phyloP scores from a whole-genome alignment of 1,140 invertebrate species.

The Monochamus saltuarius region DNA sequence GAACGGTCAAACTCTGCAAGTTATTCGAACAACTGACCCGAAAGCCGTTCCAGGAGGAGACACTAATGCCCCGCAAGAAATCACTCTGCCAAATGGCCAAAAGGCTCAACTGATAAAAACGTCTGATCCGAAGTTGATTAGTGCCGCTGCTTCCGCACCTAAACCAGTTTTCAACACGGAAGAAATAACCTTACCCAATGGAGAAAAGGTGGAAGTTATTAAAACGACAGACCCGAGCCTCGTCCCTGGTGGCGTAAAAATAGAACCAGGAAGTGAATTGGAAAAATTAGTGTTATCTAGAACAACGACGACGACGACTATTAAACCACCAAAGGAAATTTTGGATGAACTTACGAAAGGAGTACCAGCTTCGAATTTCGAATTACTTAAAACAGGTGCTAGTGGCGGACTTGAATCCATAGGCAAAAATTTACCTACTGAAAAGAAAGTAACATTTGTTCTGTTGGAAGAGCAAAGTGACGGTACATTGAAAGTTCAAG shows the following conservation, averaged over 20 bases:
- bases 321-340: conserved; percentile 57
- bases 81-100: conserved; percentile 69
- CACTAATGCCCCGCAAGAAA: conserved; percentile 51
- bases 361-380: conserved; percentile 72
- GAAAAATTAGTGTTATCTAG: conserved; percentile 46
- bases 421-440: conserved; percentile 61
- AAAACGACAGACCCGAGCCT: conserved; percentile 64
- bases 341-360: conserved; percentile 77
- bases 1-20: conserved; percentile 71
- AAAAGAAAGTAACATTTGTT: conserved; percentile 83
- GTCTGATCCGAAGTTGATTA: conserved; percentile 45
- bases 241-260: conserved; percentile 51
- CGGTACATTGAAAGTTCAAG: conserved; percentile 79
- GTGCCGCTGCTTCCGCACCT: conserved; percentile 12
- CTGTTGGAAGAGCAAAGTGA: conserved; percentile 81
- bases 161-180: conserved; percentile 29
- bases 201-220: conserved; percentile 71
- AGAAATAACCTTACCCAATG: conserved; percentile 69
- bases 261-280: conserved; percentile 43
- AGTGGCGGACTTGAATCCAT: conserved; percentile 72
- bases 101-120: conserved; percentile 71
- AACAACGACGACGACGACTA: conserved; percentile 55
- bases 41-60: conserved; percentile 58
- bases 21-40: conserved; percentile 65
- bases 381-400: conserved; percentile 71